phyloP scores from a whole-genome alignment of 64 coral and sea anemone species.

The Dendronephthya gigantea region DNA sequence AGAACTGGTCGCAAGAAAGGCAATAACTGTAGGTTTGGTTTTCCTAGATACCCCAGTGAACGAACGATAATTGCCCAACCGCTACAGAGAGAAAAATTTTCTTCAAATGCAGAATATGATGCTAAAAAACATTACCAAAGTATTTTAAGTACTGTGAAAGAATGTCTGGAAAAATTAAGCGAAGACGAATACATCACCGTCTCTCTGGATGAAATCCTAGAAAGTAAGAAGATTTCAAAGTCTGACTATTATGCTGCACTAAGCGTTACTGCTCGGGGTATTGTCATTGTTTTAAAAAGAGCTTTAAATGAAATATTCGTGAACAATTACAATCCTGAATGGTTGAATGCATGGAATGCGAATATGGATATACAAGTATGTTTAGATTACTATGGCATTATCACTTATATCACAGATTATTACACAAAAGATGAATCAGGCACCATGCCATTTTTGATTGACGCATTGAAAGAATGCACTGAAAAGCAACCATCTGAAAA shows the following conservation, averaged over 20 bases:
- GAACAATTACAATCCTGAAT: background rate
- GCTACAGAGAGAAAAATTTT: background rate
- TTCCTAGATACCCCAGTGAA: slow-evolving; percentile 9
- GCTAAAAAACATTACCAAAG: slow-evolving; percentile 11
- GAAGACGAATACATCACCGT: background rate
- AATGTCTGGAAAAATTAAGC: background rate
- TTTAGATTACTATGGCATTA: slow-evolving; percentile 19
- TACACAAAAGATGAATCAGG: slow-evolving; percentile 12
- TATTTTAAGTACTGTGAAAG: slow-evolving; percentile 10
- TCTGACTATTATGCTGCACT: background rate
- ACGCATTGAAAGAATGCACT: background rate
- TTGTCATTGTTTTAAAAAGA: slow-evolving; percentile 5
- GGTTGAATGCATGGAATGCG: background rate
- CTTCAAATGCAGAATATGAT: background rate
- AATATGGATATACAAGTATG: slow-evolving; percentile 8
- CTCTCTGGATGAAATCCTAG: background rate
- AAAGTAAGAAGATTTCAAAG: background rate
- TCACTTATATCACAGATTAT: background rate
- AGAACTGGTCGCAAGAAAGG: background rate
- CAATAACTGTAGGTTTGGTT: slow-evolving; percentile 1
- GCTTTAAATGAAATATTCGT: background rate
- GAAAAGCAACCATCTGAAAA: background rate
- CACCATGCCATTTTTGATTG: background rate
- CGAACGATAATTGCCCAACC: slow-evolving; percentile 1
- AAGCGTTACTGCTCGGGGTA: background rate